A percentile compares a stretch with the other conserved stretches of the same genome.
Evolutionary conservation across 2,888 invertebrate genomes (phyloP).

Genomic region (Apeira syringaria): DNA sequence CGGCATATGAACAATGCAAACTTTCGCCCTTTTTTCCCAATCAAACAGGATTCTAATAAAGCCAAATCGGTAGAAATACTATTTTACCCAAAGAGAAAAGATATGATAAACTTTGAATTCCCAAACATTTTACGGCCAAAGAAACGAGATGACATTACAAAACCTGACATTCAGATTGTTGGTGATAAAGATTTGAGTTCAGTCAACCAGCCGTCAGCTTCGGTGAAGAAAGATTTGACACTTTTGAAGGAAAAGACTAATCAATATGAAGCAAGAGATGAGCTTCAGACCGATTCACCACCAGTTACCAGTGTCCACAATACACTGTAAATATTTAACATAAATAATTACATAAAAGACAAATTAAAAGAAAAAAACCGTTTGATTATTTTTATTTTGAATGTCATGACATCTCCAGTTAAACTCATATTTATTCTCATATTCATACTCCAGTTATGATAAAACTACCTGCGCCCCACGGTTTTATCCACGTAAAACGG

Average conservation of each 20-base stretch:
- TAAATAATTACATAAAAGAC: too few relatives aligned
- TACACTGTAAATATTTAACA: constrained; percentile 31
- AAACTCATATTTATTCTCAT: too few relatives aligned
- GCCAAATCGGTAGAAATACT: constrained; percentile 63
- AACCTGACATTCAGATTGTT: constrained; percentile 51
- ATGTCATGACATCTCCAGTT: too few relatives aligned
- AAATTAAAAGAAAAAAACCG: too few relatives aligned
- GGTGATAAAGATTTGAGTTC: constrained; percentile 52
- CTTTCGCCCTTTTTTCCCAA: neutral
- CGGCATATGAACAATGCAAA: constrained; percentile 26
- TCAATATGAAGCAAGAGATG: constrained; percentile 23
- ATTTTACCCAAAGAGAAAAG: constrained; percentile 62
- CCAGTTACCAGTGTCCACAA: constrained; percentile 28
- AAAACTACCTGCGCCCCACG: too few relatives aligned
- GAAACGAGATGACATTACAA: constrained; percentile 28
- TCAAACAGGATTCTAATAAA: constrained; percentile 33
- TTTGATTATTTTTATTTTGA: too few relatives aligned
- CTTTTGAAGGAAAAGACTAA: constrained; percentile 37
- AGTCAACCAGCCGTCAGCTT: constrained; percentile 38
- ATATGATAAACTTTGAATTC: constrained; percentile 31
- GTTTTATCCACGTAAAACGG: too few relatives aligned
- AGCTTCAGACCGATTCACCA: constrained; percentile 31
- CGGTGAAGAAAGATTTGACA: constrained; percentile 57
- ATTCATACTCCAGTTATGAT: too few relatives aligned
- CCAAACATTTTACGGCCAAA: constrained; percentile 18